Percentiles rank a stretch among this genome's conserved stretches.
These are phyloP conservation scores for Bambusicola thoracicus DNA, from an alignment of 2,113 vertebrate species.

Conservation along the genomic window DNA sequence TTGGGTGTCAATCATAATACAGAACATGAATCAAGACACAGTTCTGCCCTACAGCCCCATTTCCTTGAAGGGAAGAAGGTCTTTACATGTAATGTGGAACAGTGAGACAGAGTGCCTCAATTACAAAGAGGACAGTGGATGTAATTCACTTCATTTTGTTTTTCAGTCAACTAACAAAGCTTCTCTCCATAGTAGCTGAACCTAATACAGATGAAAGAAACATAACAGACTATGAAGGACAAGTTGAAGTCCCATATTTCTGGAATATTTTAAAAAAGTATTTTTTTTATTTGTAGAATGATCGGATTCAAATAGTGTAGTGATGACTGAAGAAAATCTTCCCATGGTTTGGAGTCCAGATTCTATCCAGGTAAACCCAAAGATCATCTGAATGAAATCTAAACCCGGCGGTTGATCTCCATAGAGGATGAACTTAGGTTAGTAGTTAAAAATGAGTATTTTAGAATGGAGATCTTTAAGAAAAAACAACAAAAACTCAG, in stretches of 20 bases:
- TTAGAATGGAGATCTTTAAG: background rate
- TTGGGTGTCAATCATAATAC: background rate
- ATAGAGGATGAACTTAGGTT: background rate
- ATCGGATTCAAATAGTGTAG: background rate
- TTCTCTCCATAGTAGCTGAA: background rate
- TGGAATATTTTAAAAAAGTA: conserved; percentile 1
- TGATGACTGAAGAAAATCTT: background rate
- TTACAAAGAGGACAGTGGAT: background rate
- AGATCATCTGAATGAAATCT: background rate
- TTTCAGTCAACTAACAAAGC: background rate
- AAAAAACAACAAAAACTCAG: background rate
- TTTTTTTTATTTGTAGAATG: background rate
- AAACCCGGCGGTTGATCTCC: background rate
- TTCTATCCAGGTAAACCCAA: background rate
- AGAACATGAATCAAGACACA: background rate
- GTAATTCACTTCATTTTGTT: conserved; percentile 12
- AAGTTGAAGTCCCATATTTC: background rate
- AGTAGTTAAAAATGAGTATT: background rate
- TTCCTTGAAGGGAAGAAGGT: background rate
- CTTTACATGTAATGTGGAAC: background rate
- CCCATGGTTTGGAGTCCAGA: background rate
- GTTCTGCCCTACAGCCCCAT: background rate
- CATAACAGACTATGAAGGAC: background rate
- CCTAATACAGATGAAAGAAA: background rate
- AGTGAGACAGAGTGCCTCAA: background rate